A percentile compares a stretch with the other conserved stretches of the same genome.
These are phyloP conservation scores for Peromyscus melanophrys DNA, from an alignment of 2,797 vertebrate species.

Conservation along the genomic window DNA sequence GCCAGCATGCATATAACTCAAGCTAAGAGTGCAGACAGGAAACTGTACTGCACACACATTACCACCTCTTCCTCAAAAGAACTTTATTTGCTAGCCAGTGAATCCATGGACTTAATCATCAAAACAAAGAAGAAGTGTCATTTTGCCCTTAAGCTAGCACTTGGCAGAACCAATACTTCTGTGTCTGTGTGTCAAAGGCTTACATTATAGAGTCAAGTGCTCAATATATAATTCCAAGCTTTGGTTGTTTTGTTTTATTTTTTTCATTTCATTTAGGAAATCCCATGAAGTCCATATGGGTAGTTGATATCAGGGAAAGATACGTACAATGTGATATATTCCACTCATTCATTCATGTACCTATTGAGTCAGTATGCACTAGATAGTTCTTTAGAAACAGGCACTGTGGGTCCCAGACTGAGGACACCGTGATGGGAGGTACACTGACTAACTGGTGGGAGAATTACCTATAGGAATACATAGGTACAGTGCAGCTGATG, in stretches of 20 bases:
- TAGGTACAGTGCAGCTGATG: neutral
- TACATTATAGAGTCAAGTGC: constrained; percentile 78
- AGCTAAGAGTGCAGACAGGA: constrained; percentile 79
- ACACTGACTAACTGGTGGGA: neutral
- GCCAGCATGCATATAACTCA: constrained; percentile 78
- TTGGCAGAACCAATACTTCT: constrained; percentile 76
- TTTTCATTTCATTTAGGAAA: constrained; percentile 37
- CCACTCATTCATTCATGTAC: constrained; percentile 15
- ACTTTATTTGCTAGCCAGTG: constrained; percentile 57
- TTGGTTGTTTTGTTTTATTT: neutral
- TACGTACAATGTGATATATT: neutral
- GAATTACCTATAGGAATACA: neutral
- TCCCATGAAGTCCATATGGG: neutral
- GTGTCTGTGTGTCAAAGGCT: constrained; percentile 67
- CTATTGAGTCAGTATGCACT: constrained; percentile 5
- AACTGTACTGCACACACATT: constrained; percentile 65
- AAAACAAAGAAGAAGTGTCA: constrained; percentile 69
- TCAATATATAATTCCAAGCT: constrained; percentile 85
- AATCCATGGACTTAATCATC: constrained; percentile 52
- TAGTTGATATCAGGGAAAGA: constrained; percentile 16
- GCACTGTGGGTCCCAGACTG: neutral
- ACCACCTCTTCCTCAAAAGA: constrained; percentile 60
- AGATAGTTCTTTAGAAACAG: neutral
- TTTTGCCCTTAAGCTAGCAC: constrained; percentile 73
- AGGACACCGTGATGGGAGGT: neutral